Evolutionary conservation across 2,113 vertebrate species (phyloP).

Genomic region (Halcyon malimbica): DNA sequence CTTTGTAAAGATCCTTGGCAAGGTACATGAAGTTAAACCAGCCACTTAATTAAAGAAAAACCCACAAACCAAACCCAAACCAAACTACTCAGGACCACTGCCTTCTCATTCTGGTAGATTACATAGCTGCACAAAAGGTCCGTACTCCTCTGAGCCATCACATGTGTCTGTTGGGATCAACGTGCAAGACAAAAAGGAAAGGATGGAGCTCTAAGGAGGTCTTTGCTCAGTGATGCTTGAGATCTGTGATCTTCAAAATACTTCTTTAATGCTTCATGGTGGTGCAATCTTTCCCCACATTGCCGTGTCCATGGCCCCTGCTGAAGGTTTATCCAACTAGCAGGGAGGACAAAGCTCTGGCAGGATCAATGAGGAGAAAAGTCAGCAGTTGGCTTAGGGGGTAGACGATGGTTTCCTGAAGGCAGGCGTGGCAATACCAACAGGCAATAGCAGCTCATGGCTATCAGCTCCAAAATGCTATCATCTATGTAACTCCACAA

Average conservation of each 20-base stretch:
- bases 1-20: background rate
- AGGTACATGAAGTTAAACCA: background rate
- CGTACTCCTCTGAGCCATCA: background rate
- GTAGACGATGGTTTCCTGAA: background rate
- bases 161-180: rapidly evolving
- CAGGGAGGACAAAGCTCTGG: background rate
- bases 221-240: background rate
- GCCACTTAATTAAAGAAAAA: background rate
- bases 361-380: background rate
- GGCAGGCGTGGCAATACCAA: background rate
- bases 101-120: background rate
- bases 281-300: background rate
- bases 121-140: background rate
- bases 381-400: background rate
- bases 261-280: background rate
- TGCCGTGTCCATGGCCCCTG: background rate
- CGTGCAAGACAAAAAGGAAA: background rate
- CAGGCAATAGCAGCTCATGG: background rate
- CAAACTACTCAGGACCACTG: background rate
- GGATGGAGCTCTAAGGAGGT: background rate
- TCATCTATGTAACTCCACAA: background rate
- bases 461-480: background rate
- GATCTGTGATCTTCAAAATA: background rate
- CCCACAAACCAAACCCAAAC: background rate
- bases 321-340: background rate